Evolutionary conservation across 2,888 invertebrate species (phyloP).

Genomic region (Ectemnius lituratus): DNA sequence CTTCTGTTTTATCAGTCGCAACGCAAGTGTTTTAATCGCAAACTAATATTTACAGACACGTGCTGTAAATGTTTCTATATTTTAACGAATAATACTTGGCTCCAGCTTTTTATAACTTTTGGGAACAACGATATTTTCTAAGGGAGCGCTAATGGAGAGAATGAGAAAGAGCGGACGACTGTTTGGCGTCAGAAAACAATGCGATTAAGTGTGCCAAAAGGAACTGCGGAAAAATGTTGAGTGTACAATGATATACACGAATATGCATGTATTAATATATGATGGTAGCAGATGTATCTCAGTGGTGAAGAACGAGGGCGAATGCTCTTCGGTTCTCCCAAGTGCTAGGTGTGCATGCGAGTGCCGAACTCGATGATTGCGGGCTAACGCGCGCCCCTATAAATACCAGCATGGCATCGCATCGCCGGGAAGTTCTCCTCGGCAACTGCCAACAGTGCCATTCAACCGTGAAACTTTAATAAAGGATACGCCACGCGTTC

Average conservation of each 20-base stretch:
- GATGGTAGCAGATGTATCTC: constrained; percentile 9
- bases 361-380: constrained; percentile 48
- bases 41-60: too few relatives aligned
- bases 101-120: too few relatives aligned
- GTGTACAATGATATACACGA: too few relatives aligned
- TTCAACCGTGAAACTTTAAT: constrained; percentile 26
- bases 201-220: neutral
- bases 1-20: too few relatives aligned
- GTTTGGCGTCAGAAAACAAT: neutral
- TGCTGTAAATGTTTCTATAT: too few relatives aligned
- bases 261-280: neutral
- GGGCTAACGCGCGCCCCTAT: constrained; percentile 44
- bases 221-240: neutral
- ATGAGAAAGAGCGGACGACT: neutral
- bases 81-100: too few relatives aligned
- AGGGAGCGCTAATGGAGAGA: too few relatives aligned
- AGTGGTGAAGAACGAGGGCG: constrained; percentile 24
- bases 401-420: constrained; percentile 39
- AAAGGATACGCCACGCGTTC: constrained; percentile 7
- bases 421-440: constrained; percentile 10
- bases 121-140: too few relatives aligned
- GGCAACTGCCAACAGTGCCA: constrained; percentile 6
- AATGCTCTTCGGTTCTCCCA: constrained; percentile 6
- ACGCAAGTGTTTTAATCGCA: too few relatives aligned
- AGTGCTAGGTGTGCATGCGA: constrained; percentile 28